Evolutionary conservation across 2,113 vertebrate genomes (phyloP).

Genomic region (Cyprinus carpio): DNA sequence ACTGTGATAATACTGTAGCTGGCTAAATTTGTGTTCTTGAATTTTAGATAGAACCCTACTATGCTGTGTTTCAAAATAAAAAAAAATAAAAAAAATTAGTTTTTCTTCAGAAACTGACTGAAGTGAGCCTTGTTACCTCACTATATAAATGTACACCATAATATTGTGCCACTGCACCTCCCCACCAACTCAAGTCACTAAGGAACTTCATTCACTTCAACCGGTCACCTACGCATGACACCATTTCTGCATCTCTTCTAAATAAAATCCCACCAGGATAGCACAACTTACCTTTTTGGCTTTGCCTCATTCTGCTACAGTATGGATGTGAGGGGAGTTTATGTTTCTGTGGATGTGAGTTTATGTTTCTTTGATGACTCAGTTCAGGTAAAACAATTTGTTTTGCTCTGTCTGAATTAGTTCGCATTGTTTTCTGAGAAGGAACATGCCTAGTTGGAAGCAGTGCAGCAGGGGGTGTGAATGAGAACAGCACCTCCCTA

Average conservation of each 20-base stretch:
- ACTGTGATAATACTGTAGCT: too few relatives aligned
- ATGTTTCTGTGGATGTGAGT: neutral
- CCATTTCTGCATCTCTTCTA: neutral
- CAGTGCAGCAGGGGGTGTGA: neutral
- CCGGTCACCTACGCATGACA: neutral
- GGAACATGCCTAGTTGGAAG: neutral
- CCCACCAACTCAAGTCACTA: neutral
- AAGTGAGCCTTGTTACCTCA: too few relatives aligned
- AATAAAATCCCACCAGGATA: neutral
- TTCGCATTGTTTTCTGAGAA: neutral
- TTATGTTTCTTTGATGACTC: neutral
- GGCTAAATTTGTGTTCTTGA: too few relatives aligned
- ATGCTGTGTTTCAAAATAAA: too few relatives aligned
- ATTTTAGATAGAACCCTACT: too few relatives aligned
- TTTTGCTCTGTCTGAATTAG: neutral
- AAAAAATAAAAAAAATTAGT: too few relatives aligned
- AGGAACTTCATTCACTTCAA: neutral
- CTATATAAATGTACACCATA: too few relatives aligned
- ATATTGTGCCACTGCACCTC: neutral
- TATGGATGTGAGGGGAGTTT: neutral
- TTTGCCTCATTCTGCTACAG: neutral
- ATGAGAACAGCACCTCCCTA: neutral
- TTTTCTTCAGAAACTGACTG: too few relatives aligned
- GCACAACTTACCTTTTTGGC: neutral
- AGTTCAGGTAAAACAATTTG: neutral